Conservation (phyloP, 2,113 vertebrate species). For the Charina bottae region DNA sequence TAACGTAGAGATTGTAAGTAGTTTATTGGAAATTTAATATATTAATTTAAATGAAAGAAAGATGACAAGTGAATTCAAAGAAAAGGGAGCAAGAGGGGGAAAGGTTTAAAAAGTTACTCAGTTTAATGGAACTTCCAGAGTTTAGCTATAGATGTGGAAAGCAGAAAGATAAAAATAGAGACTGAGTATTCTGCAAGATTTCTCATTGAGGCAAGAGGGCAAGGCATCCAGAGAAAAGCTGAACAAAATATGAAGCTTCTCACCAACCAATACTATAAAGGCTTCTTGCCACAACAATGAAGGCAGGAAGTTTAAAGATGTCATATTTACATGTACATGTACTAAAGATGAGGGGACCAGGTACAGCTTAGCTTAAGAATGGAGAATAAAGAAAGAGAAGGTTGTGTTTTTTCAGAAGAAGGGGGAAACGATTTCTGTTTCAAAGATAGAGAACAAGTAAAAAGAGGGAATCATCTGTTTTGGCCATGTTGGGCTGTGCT, state of each 20-base stretch:
- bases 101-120: not conserved
- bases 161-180: not conserved
- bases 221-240: not conserved
- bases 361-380: no score
- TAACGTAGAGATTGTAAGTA: not conserved
- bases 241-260: not conserved
- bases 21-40: not conserved
- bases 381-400: no score
- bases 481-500: no score
- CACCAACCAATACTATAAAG: not conserved
- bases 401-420: no score
- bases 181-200: not conserved
- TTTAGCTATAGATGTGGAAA: not conserved
- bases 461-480: no score
- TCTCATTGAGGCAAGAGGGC: not conserved
- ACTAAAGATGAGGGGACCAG: no score
- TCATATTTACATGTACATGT: not conserved
- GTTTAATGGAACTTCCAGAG: not conserved
- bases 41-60: not conserved
- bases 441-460: no score
- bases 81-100: not conserved
- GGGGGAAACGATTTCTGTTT: no score
- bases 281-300: no score
- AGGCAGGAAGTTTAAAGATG: not conserved
- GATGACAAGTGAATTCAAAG: not conserved